These are phyloP conservation scores for Argentina silus DNA, from an alignment of 2,797 vertebrate species.

Conservation along the genomic window DNA sequence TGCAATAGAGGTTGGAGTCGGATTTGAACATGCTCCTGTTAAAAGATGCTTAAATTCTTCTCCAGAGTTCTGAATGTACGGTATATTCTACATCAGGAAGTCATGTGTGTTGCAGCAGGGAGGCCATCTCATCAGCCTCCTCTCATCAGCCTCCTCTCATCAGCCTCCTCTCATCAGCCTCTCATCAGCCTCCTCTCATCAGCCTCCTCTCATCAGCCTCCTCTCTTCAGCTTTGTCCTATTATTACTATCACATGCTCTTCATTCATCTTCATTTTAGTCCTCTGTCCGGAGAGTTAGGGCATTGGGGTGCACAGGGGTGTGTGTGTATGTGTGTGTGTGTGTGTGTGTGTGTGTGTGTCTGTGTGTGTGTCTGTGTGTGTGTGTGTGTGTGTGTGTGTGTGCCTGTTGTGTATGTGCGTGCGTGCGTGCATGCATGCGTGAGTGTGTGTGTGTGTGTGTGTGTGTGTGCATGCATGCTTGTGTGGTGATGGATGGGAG, in stretches of 20 bases:
- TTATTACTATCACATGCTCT: conserved; percentile 24
- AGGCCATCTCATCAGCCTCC: not conserved
- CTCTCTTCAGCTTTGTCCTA: conserved; percentile 13
- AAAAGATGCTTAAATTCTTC: too few relatives aligned
- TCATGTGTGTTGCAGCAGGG: too few relatives aligned
- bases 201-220: conserved; percentile 4
- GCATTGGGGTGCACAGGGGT: not conserved
- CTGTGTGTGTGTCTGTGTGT: not conserved
- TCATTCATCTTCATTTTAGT: conserved; percentile 35
- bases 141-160: conserved; percentile 10
- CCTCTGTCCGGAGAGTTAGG: not conserved
- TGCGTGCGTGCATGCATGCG: not conserved
- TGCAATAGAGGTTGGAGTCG: too few relatives aligned
- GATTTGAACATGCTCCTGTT: too few relatives aligned
- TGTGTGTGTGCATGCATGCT: not conserved
- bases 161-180: conserved; percentile 3
- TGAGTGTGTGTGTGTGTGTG: not conserved
- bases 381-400: not conserved
- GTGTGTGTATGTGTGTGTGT: not conserved
- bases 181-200: not conserved
- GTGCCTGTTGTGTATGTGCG: too few relatives aligned
- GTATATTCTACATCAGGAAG: too few relatives aligned
- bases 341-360: not conserved
- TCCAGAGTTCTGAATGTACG: too few relatives aligned
- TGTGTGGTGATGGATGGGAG: not conserved